Evolutionary conservation across 2,113 vertebrate species (phyloP).

Genomic region (Salminus brasiliensis): DNA sequence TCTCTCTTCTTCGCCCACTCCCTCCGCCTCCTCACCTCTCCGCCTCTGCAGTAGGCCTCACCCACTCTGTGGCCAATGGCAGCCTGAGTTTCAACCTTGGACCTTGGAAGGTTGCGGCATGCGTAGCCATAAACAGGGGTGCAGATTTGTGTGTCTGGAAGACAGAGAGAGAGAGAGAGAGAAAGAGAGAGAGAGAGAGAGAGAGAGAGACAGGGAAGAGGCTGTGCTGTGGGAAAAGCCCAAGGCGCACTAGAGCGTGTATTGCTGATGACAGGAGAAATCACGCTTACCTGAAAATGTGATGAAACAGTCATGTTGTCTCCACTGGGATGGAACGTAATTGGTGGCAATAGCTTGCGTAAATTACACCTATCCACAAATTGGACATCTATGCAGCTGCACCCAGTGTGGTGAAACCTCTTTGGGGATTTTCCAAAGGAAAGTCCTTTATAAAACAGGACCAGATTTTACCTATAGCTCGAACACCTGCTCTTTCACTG

Average conservation of each 20-base stretch:
- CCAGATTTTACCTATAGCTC: not conserved
- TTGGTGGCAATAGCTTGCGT: conserved; percentile 23
- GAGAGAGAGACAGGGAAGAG: not conserved
- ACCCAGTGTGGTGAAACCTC: not conserved
- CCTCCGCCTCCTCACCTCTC: conserved; percentile 36
- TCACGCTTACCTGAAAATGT: conserved; percentile 21
- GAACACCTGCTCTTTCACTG: not conserved
- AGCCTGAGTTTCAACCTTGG: conserved; percentile 34
- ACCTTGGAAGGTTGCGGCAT: conserved; percentile 42
- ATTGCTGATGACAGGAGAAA: conserved; percentile 22
- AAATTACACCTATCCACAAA: conserved; percentile 21
- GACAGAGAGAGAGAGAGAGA: not conserved
- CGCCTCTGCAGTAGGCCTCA: conserved; percentile 75
- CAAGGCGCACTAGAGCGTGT: conserved; percentile 6
- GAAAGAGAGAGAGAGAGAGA: not conserved
- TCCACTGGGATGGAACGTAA: not conserved
- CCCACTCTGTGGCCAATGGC: conserved; percentile 71
- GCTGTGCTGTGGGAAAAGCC: not conserved
- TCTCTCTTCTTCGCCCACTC: not conserved
- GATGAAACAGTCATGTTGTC: conserved; percentile 22
- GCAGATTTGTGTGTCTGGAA: not conserved
- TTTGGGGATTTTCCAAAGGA: not conserved
- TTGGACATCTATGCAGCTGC: not conserved
- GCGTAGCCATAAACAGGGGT: conserved; percentile 14
- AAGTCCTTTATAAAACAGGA: conserved; percentile 1